These are phyloP conservation scores for Saccopteryx leptura DNA, from an alignment of 2,113 vertebrate genomes.

Conservation along the genomic window DNA sequence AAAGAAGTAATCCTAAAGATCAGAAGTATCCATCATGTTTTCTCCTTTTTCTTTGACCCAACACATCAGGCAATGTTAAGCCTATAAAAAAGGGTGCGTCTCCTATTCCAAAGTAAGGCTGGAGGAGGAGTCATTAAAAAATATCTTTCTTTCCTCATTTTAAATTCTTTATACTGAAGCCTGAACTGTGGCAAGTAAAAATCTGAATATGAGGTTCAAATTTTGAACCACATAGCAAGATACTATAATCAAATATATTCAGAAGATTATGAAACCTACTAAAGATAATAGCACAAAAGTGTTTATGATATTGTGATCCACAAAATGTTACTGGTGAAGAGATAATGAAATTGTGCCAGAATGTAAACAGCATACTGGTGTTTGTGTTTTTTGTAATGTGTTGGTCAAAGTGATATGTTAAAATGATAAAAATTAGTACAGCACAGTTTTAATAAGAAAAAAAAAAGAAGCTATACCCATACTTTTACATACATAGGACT, in stretches of 20 bases:
- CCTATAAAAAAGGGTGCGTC: neutral
- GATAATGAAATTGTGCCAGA: neutral
- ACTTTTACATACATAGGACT: neutral
- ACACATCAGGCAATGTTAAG: neutral
- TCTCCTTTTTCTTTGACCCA: neutral
- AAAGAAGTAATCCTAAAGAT: neutral
- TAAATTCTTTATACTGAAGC: neutral
- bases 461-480: neutral
- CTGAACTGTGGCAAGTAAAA: neutral
- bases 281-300: neutral
- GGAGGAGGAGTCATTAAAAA: neutral
- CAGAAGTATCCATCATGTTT: rapidly evolving
- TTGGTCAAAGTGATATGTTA: neutral
- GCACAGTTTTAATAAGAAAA: neutral
- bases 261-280: neutral
- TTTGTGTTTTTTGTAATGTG: neutral
- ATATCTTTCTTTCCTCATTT: neutral
- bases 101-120: neutral
- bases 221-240: neutral
- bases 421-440: neutral
- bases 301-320: neutral
- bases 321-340: neutral
- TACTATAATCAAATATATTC: neutral
- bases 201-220: neutral
- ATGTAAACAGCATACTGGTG: neutral